Percentiles rank a stretch among this genome's conserved stretches.
Evolutionary conservation across 2,797 vertebrate genomes (phyloP).

Genomic region (Pogoniulus pusillus): DNA sequence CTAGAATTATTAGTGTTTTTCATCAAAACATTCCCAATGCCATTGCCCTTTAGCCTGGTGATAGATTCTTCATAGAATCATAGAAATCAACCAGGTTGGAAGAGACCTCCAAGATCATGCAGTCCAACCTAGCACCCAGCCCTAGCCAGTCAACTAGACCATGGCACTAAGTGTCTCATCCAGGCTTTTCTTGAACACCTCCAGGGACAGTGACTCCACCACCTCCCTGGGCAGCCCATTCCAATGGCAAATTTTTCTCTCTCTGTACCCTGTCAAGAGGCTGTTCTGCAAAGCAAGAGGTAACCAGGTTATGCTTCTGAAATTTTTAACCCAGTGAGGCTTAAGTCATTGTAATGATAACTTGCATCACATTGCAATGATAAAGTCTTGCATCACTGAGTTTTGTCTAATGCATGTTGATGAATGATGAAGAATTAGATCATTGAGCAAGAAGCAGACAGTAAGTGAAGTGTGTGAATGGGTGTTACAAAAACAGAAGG

Average conservation of each 20-base stretch:
- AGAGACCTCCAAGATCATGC: too few species aligned
- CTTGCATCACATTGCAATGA: background rate
- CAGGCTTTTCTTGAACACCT: too few species aligned
- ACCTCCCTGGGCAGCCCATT: too few species aligned
- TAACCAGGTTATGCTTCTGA: background rate
- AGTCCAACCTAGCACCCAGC: too few species aligned
- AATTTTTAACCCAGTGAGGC: background rate
- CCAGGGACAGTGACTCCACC: too few species aligned
- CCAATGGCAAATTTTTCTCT: too few species aligned
- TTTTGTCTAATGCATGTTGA: background rate
- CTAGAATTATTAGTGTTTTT: background rate
- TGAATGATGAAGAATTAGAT: background rate
- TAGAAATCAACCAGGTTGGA: too few species aligned
- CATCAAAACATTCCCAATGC: background rate
- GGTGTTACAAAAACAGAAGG: background rate
- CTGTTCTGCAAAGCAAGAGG: background rate
- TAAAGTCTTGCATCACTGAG: background rate
- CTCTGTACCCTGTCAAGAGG: accelerated
- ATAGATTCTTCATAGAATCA: background rate
- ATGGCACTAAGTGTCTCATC: too few species aligned
- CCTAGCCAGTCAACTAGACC: too few species aligned
- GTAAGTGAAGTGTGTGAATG: background rate
- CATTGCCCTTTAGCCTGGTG: background rate
- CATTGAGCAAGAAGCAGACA: background rate
- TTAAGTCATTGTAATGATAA: background rate